Percentiles rank a stretch among this genome's conserved stretches.
Evolutionary conservation across 2,113 vertebrate genomes (phyloP).

Genomic region (Jaculus jaculus): DNA sequence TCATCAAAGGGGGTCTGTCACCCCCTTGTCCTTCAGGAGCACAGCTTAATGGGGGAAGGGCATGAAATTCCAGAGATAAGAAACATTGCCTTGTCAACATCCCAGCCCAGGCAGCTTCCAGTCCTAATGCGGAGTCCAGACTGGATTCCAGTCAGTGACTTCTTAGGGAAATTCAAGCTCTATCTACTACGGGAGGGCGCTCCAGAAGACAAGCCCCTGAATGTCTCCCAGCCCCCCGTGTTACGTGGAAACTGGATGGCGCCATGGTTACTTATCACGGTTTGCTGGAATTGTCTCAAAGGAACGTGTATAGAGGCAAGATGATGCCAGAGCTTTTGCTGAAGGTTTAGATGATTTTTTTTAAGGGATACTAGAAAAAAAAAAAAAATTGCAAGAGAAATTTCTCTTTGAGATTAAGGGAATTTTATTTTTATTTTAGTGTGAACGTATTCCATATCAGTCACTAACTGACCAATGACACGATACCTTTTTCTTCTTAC

Average conservation of each 20-base stretch:
- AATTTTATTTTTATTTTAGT: constrained; percentile 23
- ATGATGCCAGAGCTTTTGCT: constrained; percentile 12
- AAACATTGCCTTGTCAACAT: constrained; percentile 62
- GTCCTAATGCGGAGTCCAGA: not conserved
- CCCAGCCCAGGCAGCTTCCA: constrained; percentile 14
- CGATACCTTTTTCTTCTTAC: not conserved
- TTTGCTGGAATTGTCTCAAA: constrained; percentile 36
- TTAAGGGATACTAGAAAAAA: not conserved
- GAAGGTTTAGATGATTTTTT: constrained; percentile 15
- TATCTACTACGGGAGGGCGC: constrained; percentile 30
- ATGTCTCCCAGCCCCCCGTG: constrained; percentile 22
- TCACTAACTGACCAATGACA: not conserved
- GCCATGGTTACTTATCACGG: constrained; percentile 47
- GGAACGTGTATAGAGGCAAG: constrained; percentile 7
- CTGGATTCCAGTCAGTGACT: constrained; percentile 35
- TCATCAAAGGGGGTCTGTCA: constrained; percentile 74
- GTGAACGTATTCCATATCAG: constrained; percentile 17
- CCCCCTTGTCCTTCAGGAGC: constrained; percentile 3
- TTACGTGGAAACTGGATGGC: constrained; percentile 59
- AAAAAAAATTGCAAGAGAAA: not conserved
- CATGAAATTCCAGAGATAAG: constrained; percentile 45
- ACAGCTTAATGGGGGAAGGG: constrained; percentile 48
- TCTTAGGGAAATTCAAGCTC: constrained; percentile 30
- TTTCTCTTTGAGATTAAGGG: constrained; percentile 21
- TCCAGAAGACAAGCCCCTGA: not conserved